Evolutionary conservation across 2,888 invertebrate genomes (phyloP), one percentile per base, ranked within the genome.

Genomic region (Galeopsomyia nigrocyanea): DNA sequence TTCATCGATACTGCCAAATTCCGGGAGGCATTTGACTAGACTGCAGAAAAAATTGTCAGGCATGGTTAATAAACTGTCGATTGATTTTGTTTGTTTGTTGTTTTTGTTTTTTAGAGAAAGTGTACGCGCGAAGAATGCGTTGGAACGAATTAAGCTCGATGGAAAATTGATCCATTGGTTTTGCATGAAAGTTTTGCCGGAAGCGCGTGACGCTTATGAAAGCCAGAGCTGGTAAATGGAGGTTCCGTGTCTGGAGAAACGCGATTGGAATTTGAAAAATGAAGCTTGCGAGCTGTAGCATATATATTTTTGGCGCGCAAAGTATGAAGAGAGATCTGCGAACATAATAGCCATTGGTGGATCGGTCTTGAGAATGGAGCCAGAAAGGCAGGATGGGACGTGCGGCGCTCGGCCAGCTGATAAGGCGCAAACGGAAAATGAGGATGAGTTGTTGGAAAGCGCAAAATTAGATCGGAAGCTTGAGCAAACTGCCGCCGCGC

Each of bases 401-500:
- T 7, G 39, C 13, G 31, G 31, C 31, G 13, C 26, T 39, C 39
- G 13, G 13, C 7, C 13, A 10, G 7, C 39, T 39, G 39, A 39
- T 39, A 39, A 39, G 31, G n/a, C 19, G 56, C 31, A 70, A 64
- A 51, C 57, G 65, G 75, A 75, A 76, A 76, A 75, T 73, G 74
- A 76, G 74, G 68, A 73, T 71, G 62, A 71, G 57, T 66, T 55
- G 71, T 64, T 71, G 70, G 73, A 76, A 47, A 51, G 63, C n/a
- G 31, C 53, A 16, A 64, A 76, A 74, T 68, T 75, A 76, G 75
- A 76, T 77, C 74, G 75, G 68, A 69, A 76, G 73, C 72, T 77
- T 76, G 73, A 77, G 75, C 75, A 75, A 75, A 75, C 14, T 22
- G 10, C 53, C 9, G 14, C 21, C 10, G 22, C n/a, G 26, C 39